A percentile compares a stretch with the other conserved stretches of the same genome.
phyloP scores from a whole-genome alignment of 1,140 invertebrate genomes.

The Riptortus pedestris region DNA sequence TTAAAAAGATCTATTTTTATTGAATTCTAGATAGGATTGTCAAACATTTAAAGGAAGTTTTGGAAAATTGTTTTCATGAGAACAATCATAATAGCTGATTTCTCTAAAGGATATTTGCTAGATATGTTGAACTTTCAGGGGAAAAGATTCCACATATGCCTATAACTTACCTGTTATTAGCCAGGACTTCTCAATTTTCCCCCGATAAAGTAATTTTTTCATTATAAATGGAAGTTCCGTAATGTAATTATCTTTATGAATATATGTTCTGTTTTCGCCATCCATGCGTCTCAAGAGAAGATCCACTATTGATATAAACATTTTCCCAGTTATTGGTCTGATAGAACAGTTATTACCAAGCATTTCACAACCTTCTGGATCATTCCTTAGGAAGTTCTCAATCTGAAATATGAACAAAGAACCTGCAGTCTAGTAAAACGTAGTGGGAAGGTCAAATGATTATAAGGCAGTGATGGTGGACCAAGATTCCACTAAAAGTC shows the following conservation, averaged over 20 bases:
- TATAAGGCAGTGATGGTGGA: neutral
- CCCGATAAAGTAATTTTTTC: neutral
- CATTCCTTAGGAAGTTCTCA: neutral
- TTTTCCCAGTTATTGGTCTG: neutral
- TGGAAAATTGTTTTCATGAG: too few relatives aligned
- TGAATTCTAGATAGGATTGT: too few relatives aligned
- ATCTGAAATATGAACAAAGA: neutral
- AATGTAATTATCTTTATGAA: constrained; percentile 8
- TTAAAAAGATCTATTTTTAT: too few relatives aligned
- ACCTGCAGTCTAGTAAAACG: neutral
- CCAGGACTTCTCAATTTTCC: constrained; percentile 12
- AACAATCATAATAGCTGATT: too few relatives aligned
- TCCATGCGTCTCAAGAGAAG: neutral
- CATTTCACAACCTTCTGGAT: neutral
- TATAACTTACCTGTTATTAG: neutral
- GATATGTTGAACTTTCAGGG: too few relatives aligned
- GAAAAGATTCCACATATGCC: too few relatives aligned
- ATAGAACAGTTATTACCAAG: neutral
- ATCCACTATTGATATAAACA: constrained; percentile 1
- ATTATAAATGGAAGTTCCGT: constrained; percentile 5
- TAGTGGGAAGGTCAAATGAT: neutral
- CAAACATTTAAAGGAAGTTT: too few relatives aligned
- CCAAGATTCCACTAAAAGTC: neutral
- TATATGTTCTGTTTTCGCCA: neutral
- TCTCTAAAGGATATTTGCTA: too few relatives aligned